These are phyloP conservation scores for Halocynthia roretzi DNA, from an alignment of 23 tunicate genomes.

Conservation along the genomic window DNA sequence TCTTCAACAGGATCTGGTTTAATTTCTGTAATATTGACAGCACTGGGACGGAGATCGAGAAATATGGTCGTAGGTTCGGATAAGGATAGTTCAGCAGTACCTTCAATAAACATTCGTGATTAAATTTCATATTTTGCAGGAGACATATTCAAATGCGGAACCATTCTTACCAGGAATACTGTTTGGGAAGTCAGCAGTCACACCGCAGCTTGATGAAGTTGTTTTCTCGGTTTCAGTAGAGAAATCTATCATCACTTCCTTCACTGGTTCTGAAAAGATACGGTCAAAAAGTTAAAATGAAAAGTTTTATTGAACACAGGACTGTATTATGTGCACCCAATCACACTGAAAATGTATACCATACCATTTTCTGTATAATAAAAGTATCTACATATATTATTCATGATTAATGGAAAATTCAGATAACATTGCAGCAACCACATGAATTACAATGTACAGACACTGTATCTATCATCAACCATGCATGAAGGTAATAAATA, in stretches of 20 bases:
- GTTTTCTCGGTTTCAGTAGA: not conserved
- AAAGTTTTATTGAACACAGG: not conserved
- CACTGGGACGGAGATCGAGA: conserved; percentile 25
- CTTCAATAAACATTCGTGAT: not conserved
- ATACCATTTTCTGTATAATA: not conserved
- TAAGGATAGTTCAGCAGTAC: not conserved
- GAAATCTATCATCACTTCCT: not conserved
- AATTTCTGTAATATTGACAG: not conserved
- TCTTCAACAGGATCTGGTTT: not conserved
- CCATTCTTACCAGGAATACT: not conserved
- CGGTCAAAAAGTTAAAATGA: not conserved
- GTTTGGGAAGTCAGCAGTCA: conserved; percentile 17
- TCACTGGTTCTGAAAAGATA: not conserved
- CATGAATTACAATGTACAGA: too few relatives aligned
- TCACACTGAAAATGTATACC: too few relatives aligned
- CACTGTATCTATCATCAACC: too few relatives aligned
- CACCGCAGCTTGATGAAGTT: conserved; percentile 11
- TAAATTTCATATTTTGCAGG: not conserved
- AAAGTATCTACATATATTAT: not conserved
- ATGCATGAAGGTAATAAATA: too few relatives aligned
- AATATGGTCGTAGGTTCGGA: conserved; percentile 45
- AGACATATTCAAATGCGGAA: not conserved
- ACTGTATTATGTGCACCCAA: too few relatives aligned
- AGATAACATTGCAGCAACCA: too few relatives aligned
- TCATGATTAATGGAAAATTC: not conserved